Evolutionary conservation across 2,797 vertebrate species (phyloP).

Genomic region (Lerista edwardsae): DNA sequence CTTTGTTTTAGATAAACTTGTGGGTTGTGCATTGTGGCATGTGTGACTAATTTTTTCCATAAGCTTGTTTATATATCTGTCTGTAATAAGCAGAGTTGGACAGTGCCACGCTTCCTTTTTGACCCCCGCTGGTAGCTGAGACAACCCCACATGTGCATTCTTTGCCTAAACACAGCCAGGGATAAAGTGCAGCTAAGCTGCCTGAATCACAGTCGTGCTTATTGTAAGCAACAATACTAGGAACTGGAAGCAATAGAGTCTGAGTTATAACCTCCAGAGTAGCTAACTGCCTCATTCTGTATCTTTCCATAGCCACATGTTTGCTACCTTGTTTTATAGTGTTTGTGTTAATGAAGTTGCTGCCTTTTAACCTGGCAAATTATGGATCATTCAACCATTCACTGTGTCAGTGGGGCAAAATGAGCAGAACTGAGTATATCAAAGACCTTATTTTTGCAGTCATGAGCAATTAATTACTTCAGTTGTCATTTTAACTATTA

Average conservation of each 20-base stretch:
- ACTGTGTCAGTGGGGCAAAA: not conserved
- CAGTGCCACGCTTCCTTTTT: not conserved
- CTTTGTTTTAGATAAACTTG: conserved; percentile 37
- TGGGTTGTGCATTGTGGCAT: not conserved
- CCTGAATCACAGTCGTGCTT: not conserved
- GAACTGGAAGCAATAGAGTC: not conserved
- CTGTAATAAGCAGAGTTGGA: conserved; percentile 44
- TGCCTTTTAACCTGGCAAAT: not conserved
- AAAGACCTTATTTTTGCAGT: not conserved
- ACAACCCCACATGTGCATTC: fast-evolving
- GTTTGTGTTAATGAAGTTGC: not conserved
- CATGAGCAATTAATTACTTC: not conserved
- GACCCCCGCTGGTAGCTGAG: conserved; percentile 37
- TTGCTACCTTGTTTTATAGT: not conserved
- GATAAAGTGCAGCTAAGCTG: not conserved
- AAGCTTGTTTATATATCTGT: conserved; percentile 34
- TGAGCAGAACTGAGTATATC: not conserved
- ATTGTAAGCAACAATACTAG: not conserved
- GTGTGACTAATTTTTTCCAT: conserved; percentile 46
- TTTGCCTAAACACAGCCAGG: not conserved
- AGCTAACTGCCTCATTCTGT: not conserved
- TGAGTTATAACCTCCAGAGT: not conserved
- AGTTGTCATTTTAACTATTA: not conserved
- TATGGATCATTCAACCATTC: not conserved
- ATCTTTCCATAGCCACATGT: not conserved